Evolutionary conservation across 1,140 invertebrate species (phyloP).

Genomic region (Bombus difficillimus): DNA sequence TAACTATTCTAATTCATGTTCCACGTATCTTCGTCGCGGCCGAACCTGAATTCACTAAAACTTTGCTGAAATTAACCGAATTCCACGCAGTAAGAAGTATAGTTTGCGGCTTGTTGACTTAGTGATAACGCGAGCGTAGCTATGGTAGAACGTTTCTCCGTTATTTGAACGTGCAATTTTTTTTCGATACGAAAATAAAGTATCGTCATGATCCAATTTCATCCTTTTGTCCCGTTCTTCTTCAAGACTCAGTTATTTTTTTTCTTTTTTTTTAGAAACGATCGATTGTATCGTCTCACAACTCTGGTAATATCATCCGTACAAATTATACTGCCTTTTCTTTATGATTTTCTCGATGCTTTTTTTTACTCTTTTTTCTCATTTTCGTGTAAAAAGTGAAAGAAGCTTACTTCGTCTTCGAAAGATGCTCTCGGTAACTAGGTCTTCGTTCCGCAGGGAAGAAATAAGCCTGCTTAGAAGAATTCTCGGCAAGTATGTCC

Average conservation of each 20-base stretch:
- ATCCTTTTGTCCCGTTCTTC: not conserved
- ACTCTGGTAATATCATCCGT: not conserved
- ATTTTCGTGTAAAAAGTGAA: not conserved
- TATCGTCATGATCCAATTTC: not conserved
- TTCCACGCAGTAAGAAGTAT: slow-evolving; percentile 14
- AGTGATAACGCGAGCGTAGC: not conserved
- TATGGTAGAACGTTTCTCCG: no score
- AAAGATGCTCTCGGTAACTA: not conserved
- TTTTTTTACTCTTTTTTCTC: not conserved
- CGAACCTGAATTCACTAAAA: slow-evolving; percentile 36
- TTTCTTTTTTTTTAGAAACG: not conserved
- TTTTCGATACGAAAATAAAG: not conserved
- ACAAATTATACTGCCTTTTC: not conserved
- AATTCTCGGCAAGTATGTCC: not conserved
- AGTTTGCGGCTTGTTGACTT: not conserved
- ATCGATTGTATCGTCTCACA: not conserved
- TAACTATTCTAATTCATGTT: slow-evolving; percentile 40
- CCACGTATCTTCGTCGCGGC: not conserved
- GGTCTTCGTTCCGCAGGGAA: not conserved
- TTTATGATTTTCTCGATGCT: not conserved
- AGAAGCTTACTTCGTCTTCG: not conserved
- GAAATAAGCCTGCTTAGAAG: not conserved
- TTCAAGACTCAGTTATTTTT: not conserved
- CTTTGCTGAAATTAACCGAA: slow-evolving; percentile 39
- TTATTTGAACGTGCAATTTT: no score